These are phyloP conservation scores for Panthera tigris DNA, from an alignment of 2,113 vertebrate genomes.

Conservation along the genomic window DNA sequence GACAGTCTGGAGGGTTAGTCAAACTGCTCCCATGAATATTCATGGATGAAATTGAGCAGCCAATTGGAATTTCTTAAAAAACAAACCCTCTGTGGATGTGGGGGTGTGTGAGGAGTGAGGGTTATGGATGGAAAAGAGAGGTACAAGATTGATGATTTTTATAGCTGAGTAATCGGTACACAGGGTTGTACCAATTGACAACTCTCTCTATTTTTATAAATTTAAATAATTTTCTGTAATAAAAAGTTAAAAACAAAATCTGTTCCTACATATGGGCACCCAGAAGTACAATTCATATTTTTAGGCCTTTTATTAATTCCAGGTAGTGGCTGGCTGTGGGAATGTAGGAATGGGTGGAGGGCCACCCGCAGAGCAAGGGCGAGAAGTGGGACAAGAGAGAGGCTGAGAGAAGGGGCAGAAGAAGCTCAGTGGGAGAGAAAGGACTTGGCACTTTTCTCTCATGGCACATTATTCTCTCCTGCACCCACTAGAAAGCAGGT, in stretches of 20 bases:
- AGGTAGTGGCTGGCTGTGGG: background rate
- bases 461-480: background rate
- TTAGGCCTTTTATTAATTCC: background rate
- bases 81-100: background rate
- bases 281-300: conserved; percentile 9
- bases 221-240: conserved; percentile 41
- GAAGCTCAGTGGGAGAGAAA: no score
- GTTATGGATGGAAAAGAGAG: background rate
- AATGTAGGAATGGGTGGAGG: background rate
- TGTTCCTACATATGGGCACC: conserved; percentile 49
- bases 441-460: rapidly evolving
- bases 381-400: rapidly evolving
- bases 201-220: conserved; percentile 45
- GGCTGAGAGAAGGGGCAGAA: background rate
- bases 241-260: conserved; percentile 63
- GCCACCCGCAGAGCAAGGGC: background rate
- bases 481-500: background rate
- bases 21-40: background rate
- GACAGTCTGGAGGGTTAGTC: background rate
- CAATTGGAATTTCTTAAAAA: background rate
- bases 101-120: background rate
- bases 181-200: background rate
- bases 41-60: background rate
- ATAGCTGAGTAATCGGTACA: conserved; percentile 10
- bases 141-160: background rate